These are phyloP conservation scores for Epiblema foenella DNA, from an alignment of 2,888 invertebrate genomes.

Conservation along the genomic window DNA sequence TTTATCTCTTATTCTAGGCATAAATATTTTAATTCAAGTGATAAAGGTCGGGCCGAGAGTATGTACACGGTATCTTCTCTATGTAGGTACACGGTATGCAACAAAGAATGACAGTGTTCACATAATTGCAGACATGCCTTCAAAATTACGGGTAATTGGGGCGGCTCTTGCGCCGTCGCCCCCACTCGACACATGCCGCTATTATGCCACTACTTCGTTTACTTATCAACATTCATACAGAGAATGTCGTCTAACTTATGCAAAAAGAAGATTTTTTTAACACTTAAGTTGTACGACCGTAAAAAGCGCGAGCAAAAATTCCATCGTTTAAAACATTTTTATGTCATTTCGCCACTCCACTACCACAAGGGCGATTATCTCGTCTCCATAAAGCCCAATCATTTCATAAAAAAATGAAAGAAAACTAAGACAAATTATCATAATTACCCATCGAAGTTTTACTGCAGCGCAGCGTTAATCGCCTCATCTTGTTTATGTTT, in stretches of 20 bases:
- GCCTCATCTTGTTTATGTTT: slow-evolving; percentile 45
- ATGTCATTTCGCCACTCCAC: slow-evolving; percentile 14
- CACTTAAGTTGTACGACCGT: slow-evolving; percentile 10
- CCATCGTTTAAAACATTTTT: slow-evolving; percentile 25
- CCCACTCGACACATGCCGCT: slow-evolving; percentile 30
- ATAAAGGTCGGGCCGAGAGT: slow-evolving; percentile 30
- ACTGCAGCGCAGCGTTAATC: slow-evolving; percentile 35
- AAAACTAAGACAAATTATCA: slow-evolving; percentile 38
- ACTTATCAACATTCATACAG: slow-evolving; percentile 39
- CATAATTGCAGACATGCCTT: slow-evolving; percentile 63
- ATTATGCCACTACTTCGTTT: slow-evolving; percentile 40
- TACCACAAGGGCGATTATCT: slow-evolving; percentile 35
- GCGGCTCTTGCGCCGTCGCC: slow-evolving; percentile 54
- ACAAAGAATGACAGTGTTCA: slow-evolving; percentile 63
- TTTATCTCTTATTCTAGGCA: background rate
- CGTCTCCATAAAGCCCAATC: slow-evolving; percentile 39
- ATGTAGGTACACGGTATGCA: slow-evolving; percentile 49
- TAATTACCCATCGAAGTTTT: slow-evolving; percentile 40
- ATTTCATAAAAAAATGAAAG: slow-evolving; percentile 41
- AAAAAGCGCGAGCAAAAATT: slow-evolving; percentile 15
- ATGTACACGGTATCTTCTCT: slow-evolving; percentile 38
- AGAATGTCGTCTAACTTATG: slow-evolving; percentile 34
- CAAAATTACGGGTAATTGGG: slow-evolving; percentile 65
- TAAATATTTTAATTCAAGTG: background rate
- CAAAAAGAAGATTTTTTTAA: slow-evolving; percentile 26